These are phyloP conservation scores for Prunella himalayana DNA, from an alignment of 2,113 vertebrate genomes.

Conservation along the genomic window DNA sequence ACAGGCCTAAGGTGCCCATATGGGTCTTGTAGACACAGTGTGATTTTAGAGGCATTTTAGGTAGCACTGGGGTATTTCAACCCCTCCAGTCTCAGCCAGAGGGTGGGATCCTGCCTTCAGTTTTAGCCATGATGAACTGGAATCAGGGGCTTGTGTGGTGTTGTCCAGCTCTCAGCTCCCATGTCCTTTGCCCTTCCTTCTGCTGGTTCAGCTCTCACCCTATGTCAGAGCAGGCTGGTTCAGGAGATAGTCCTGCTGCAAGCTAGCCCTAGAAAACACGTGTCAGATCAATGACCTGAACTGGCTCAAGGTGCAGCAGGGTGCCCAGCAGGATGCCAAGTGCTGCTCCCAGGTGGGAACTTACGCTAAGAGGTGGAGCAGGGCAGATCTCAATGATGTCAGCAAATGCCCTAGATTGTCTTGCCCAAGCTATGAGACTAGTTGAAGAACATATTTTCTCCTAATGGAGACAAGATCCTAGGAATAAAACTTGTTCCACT, in stretches of 20 bases:
- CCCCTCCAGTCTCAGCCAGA: background rate
- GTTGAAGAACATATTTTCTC: background rate
- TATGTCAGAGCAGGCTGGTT: background rate
- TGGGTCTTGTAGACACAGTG: background rate
- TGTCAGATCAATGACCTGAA: background rate
- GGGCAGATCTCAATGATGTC: background rate
- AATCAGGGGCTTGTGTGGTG: background rate
- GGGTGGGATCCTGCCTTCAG: background rate
- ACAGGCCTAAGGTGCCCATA: background rate
- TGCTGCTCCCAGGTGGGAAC: background rate
- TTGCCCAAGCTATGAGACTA: background rate
- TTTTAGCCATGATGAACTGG: background rate
- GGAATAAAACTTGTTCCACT: background rate
- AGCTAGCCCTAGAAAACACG: background rate
- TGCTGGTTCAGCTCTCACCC: background rate
- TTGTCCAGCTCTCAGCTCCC: background rate
- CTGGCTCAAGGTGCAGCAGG: background rate
- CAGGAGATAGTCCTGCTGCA: background rate
- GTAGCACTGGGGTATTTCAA: background rate
- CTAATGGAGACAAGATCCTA: background rate
- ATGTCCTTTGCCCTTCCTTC: background rate
- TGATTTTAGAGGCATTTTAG: background rate
- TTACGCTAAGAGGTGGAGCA: background rate
- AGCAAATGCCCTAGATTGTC: background rate
- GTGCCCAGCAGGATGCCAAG: background rate